Conservation (phyloP, 2,888 invertebrate species). For the Brachylomia viminalis region DNA sequence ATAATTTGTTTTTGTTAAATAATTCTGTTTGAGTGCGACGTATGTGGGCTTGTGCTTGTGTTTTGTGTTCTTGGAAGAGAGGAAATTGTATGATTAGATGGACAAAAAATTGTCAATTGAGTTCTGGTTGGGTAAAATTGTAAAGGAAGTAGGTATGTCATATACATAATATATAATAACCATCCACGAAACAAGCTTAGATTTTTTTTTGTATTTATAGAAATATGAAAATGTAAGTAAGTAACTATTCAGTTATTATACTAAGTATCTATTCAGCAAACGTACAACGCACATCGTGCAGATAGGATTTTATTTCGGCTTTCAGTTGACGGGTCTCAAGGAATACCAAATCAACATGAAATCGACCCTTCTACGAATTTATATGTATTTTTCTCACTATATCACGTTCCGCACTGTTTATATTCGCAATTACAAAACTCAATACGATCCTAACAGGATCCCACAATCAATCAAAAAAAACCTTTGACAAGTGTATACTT, state of each 20-base stretch:
- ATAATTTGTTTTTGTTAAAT: conserved; percentile 72
- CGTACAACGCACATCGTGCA: too few relatives aligned
- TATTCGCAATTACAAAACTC: conserved; percentile 52
- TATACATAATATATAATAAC: too few relatives aligned
- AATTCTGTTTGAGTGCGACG: conserved; percentile 56
- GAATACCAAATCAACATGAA: not conserved
- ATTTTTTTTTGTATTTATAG: too few relatives aligned
- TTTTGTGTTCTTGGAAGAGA: conserved; percentile 43
- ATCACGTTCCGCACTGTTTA: conserved; percentile 49
- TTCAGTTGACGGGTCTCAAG: too few relatives aligned
- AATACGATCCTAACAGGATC: conserved; percentile 48
- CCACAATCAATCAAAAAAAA: conserved; percentile 68
- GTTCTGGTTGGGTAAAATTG: too few relatives aligned
- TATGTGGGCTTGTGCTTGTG: conserved; percentile 54
- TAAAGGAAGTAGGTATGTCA: too few relatives aligned
- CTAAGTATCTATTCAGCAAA: too few relatives aligned
- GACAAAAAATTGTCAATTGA: too few relatives aligned
- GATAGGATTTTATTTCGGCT: too few relatives aligned
- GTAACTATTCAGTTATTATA: too few relatives aligned
- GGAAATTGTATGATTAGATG: conserved; percentile 18
- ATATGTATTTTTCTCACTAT: not conserved
- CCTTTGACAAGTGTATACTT: conserved; percentile 52
- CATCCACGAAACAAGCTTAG: too few relatives aligned
- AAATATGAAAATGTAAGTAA: too few relatives aligned
- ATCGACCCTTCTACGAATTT: not conserved